A percentile compares a stretch with the other conserved stretches of the same genome.
Evolutionary conservation across 2,797 vertebrate genomes (phyloP).

Genomic region (Carcharodon carcharias): DNA sequence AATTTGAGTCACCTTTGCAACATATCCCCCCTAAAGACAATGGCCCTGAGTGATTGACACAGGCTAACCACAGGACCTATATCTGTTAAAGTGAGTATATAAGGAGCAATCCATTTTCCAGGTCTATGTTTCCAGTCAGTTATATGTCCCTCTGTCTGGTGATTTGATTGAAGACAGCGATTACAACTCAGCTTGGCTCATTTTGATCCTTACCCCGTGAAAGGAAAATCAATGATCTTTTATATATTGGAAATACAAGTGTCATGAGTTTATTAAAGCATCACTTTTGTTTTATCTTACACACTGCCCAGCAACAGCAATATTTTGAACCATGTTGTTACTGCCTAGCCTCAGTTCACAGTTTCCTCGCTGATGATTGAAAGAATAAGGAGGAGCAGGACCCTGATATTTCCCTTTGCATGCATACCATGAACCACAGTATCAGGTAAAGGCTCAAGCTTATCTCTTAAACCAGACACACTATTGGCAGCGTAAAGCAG

Average conservation of each 20-base stretch:
- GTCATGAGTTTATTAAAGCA: neutral
- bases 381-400: neutral
- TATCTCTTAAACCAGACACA: neutral
- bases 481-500: neutral
- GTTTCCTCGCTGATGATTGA: neutral
- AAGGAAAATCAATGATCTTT: conserved; percentile 2
- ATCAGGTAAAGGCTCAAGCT: neutral
- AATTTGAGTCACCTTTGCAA: neutral
- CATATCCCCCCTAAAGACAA: neutral
- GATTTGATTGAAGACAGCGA: neutral
- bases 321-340: neutral
- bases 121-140: conserved; percentile 1
- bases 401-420: neutral
- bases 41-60: neutral
- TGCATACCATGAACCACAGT: neutral
- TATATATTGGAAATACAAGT: conserved; percentile 22
- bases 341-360: neutral
- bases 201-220: conserved; percentile 4
- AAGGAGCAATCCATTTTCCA: neutral
- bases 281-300: conserved; percentile 15
- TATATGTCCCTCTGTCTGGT: neutral
- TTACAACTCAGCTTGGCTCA: neutral
- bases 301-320: neutral
- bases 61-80: neutral
- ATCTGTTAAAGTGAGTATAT: neutral